Evolutionary conservation across 2,888 invertebrate genomes (phyloP), one percentile per base, ranked within the genome.

Genomic region (Micropterix aruncella): DNA sequence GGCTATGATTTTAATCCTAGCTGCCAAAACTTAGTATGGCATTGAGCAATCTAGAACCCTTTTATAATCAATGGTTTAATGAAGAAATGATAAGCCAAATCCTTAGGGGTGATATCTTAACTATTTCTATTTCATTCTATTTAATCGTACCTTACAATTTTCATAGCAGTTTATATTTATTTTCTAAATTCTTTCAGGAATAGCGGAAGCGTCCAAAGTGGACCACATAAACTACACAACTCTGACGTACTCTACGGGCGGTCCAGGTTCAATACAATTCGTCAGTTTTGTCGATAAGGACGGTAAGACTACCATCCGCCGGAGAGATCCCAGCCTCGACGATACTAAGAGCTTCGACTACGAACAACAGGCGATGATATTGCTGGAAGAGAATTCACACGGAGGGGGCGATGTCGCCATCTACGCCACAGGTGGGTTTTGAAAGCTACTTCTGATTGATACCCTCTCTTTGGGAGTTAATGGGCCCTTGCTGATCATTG

Each of bases 351-450:
- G 72, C 47, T 83, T 75, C 56, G 69, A 74, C 37, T 88, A 87
- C 55, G 74, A 78, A 19, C 87, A 87, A 56, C 80, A 83, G 51
- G 80, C 86, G 1, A 77, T 74, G 0, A 75, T 86, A 27, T 70
- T 75, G 49, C 73, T 79, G 2, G 75, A 80, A 51, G 87, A 88
- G 58, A 86, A 83, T 54, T 74, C 78, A 27, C 90, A 91, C 52
- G 83, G 86, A 0, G 90, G 90, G 0, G 85, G 86, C 15, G 93
- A 94, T 61, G 92, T 93, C 0, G 70, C 79, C 2, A 75, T 93
- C 43, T 91, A 88, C 62, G 91, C 92, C 18, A 73, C 68, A 62
- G 88, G 86, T 78, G 60, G 51, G n/a, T n/a, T n/a, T n/a, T n/a
- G n/a, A n/a, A n/a, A n/a, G n/a, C n/a, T n/a, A n/a, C n/a, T n/a